Conservation (phyloP, 1,140 invertebrate genomes). For the Bombus cullumanus region DNA sequence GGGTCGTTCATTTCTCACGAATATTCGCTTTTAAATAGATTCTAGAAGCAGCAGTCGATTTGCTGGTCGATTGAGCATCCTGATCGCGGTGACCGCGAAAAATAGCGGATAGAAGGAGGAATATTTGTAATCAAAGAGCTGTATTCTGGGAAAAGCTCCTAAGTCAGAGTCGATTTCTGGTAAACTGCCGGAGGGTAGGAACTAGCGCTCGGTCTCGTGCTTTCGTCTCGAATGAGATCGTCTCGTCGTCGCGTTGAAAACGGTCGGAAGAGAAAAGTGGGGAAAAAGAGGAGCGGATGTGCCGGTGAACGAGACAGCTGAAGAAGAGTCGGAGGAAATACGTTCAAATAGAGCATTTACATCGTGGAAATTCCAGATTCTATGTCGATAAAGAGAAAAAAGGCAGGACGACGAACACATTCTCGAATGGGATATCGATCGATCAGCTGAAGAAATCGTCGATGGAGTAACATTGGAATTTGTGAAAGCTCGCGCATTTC, state of each 20-base stretch:
- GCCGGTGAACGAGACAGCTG: background rate
- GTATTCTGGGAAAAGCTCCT: constrained; percentile 13
- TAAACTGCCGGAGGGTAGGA: constrained; percentile 10
- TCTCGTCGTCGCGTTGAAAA: constrained; percentile 47
- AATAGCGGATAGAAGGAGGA: background rate
- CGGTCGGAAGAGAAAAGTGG: constrained; percentile 8
- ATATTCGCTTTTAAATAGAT: too few species aligned
- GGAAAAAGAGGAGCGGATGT: constrained; percentile 13
- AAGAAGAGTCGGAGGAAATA: constrained; percentile 15
- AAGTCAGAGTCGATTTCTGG: constrained; percentile 33
- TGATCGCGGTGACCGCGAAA: background rate
- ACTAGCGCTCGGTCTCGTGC: constrained; percentile 3
- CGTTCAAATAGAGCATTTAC: constrained; percentile 56
- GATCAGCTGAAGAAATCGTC: constrained; percentile 11
- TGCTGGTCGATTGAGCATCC: background rate
- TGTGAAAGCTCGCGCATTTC: constrained; percentile 6
- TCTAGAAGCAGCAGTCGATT: background rate
- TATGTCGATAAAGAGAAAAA: background rate
- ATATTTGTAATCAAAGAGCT: constrained; percentile 11
- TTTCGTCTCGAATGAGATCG: constrained; percentile 47
- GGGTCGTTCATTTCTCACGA: background rate
- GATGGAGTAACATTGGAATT: constrained; percentile 21
- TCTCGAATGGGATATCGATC: constrained; percentile 55
- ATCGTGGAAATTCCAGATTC: constrained; percentile 58
- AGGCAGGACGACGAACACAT: constrained; percentile 41